Evolutionary conservation across 2,888 invertebrate genomes (phyloP).

Genomic region (Neoascia interrupta): DNA sequence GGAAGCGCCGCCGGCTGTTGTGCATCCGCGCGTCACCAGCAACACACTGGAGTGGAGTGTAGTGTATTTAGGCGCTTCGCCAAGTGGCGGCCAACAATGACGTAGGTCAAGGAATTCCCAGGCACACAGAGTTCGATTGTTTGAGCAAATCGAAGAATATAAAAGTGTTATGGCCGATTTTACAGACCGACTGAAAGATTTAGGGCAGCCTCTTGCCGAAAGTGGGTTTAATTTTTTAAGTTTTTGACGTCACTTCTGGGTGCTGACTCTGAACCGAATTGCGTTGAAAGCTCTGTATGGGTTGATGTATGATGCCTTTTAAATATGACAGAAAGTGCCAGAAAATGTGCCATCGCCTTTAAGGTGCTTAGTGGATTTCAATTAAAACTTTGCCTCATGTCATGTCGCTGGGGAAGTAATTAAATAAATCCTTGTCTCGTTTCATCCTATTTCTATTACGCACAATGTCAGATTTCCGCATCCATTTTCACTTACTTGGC

Average conservation of each 20-base stretch:
- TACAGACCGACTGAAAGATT: slow-evolving; percentile 38
- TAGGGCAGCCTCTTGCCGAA: slow-evolving; percentile 23
- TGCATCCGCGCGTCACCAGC: slow-evolving; percentile 32
- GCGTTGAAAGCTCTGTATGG: too few species aligned
- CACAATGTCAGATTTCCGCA: slow-evolving; percentile 28
- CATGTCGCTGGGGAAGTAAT: slow-evolving; percentile 19
- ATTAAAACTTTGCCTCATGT: slow-evolving; percentile 38
- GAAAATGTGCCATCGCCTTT: too few species aligned
- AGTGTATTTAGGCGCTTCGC: slow-evolving; percentile 56
- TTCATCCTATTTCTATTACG: slow-evolving; percentile 51
- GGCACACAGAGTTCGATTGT: slow-evolving; percentile 22
- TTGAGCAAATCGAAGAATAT: neutral
- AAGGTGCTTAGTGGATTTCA: too few species aligned
- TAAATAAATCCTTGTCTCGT: slow-evolving; percentile 55
- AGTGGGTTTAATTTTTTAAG: slow-evolving; percentile 21
- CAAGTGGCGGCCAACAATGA: slow-evolving; percentile 46
- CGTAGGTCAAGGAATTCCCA: slow-evolving; percentile 60
- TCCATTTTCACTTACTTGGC: slow-evolving; percentile 8
- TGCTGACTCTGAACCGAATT: too few species aligned
- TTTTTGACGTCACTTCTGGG: slow-evolving; percentile 53
- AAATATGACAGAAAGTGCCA: too few species aligned
- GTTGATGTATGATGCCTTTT: too few species aligned
- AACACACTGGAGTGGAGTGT: slow-evolving; percentile 13
- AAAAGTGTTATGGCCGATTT: slow-evolving; percentile 17
- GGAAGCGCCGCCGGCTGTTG: slow-evolving; percentile 26